These are phyloP conservation scores for Bathynomus jamesi DNA, from an alignment of 1,140 invertebrate species.

Conservation along the genomic window DNA sequence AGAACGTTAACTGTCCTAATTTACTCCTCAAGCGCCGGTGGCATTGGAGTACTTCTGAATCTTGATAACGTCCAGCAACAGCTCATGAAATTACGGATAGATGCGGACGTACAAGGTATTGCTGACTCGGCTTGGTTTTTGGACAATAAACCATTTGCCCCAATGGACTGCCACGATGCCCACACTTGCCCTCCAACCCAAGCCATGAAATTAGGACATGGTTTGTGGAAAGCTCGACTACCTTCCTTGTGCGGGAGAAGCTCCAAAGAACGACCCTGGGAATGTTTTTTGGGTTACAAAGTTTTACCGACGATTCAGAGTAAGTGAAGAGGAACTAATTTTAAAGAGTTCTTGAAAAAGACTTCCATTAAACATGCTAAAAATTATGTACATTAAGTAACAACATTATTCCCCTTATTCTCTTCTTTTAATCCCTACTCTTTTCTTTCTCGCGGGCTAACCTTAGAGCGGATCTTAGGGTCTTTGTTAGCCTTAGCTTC, in stretches of 20 bases:
- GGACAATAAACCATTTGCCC: conserved; percentile 64
- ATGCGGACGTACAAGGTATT: conserved; percentile 66
- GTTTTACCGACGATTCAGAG: conserved; percentile 75
- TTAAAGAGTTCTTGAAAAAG: not conserved
- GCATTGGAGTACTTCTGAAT: conserved; percentile 83
- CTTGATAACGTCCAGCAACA: conserved; percentile 65
- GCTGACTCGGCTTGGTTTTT: conserved; percentile 91
- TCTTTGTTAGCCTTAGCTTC: no score
- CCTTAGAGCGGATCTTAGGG: no score
- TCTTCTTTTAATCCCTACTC: no score
- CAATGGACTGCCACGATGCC: conserved; percentile 44
- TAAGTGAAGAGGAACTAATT: conserved; percentile 44
- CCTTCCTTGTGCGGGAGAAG: conserved; percentile 61
- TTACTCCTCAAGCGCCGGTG: conserved; percentile 62
- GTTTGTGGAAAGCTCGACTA: conserved; percentile 72
- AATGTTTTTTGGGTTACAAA: conserved; percentile 86
- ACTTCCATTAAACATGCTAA: no score
- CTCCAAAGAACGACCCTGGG: conserved; percentile 69
- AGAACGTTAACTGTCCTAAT: no score
- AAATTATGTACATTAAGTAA: no score
- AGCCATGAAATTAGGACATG: conserved; percentile 52
- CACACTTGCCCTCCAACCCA: conserved; percentile 36
- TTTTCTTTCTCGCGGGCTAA: no score
- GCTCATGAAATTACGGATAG: conserved; percentile 43
- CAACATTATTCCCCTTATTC: no score